Evolutionary conservation across 1,140 invertebrate species (phyloP).

Genomic region (Archivesica marissinica): DNA sequence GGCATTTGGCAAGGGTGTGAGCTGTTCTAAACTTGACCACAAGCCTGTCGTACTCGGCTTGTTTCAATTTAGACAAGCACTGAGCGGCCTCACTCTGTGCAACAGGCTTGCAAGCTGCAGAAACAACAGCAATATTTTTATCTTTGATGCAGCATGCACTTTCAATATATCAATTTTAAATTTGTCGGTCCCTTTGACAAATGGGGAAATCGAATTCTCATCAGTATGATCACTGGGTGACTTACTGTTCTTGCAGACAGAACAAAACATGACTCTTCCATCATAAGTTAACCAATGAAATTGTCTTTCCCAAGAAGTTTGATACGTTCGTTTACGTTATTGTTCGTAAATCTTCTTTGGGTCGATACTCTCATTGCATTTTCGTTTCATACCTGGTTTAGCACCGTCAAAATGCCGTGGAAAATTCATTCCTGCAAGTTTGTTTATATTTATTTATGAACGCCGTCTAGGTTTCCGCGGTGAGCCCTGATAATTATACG

Average conservation of each 20-base stretch:
- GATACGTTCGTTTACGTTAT: background rate
- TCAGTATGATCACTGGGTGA: background rate
- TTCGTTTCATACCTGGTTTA: background rate
- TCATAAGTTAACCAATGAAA: background rate
- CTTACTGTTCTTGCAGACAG: background rate
- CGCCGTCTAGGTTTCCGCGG: no score
- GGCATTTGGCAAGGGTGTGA: conserved; percentile 35
- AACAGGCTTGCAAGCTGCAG: background rate
- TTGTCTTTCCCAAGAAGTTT: background rate
- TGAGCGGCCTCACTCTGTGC: background rate
- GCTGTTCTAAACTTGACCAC: conserved; percentile 54
- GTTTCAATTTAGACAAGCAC: conserved; percentile 17
- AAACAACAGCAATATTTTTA: background rate
- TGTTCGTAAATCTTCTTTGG: background rate
- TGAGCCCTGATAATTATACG: no score
- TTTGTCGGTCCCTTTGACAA: background rate
- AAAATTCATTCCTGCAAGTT: conserved; percentile 9
- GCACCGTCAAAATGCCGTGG: background rate
- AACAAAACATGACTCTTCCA: background rate
- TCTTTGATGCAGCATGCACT: background rate
- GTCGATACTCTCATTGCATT: background rate
- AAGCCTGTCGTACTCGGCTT: conserved; percentile 44
- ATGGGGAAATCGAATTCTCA: background rate
- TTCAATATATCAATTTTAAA: background rate
- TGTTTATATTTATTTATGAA: no score